Percentiles rank a stretch among this genome's conserved stretches.
phyloP scores from a whole-genome alignment of 2,888 invertebrate species.

The Lordiphosa andalusiaca region DNA sequence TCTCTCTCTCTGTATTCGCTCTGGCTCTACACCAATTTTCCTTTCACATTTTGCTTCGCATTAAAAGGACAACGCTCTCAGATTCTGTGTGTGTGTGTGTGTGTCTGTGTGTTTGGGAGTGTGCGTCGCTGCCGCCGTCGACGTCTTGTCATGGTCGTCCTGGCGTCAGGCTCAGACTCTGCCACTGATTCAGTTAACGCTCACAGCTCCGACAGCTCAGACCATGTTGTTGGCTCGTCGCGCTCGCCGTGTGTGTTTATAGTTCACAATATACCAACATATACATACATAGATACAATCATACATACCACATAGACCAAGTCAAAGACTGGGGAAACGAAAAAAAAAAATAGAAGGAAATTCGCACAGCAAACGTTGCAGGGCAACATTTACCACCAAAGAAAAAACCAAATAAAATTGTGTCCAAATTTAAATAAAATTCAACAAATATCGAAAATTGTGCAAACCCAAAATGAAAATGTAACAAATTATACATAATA shows the following conservation, averaged over 20 bases:
- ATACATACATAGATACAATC: conserved; percentile 18
- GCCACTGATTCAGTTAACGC: conserved; percentile 69
- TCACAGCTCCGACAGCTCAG: conserved; percentile 76
- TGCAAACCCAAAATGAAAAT: conserved; percentile 16
- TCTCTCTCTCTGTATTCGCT: conserved; percentile 22
- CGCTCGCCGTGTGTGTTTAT: conserved; percentile 65
- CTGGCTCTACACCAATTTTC: conserved; percentile 50
- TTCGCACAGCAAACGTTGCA: conserved; percentile 49
- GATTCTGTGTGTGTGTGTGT: conserved; percentile 24
- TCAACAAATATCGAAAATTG: conserved; percentile 35
- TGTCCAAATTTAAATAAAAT: conserved; percentile 42
- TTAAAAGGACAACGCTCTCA: conserved; percentile 74
- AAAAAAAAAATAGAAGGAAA: conserved; percentile 1
- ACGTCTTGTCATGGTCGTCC: conserved; percentile 44
- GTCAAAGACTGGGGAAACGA: conserved; percentile 35
- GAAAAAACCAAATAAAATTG: conserved; percentile 37
- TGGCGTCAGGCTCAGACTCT: conserved; percentile 45
- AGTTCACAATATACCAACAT: conserved; percentile 31
- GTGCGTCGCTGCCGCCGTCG: conserved; percentile 33
- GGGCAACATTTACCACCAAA: conserved; percentile 35
- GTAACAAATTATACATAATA: conserved; percentile 27
- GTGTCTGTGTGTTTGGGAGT: conserved; percentile 4
- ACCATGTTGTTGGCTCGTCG: conserved; percentile 66
- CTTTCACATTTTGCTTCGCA: conserved; percentile 63
- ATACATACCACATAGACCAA: conserved; percentile 19